Evolutionary conservation across 2,113 vertebrate species (phyloP).

Genomic region (Muscicapa adusta): DNA sequence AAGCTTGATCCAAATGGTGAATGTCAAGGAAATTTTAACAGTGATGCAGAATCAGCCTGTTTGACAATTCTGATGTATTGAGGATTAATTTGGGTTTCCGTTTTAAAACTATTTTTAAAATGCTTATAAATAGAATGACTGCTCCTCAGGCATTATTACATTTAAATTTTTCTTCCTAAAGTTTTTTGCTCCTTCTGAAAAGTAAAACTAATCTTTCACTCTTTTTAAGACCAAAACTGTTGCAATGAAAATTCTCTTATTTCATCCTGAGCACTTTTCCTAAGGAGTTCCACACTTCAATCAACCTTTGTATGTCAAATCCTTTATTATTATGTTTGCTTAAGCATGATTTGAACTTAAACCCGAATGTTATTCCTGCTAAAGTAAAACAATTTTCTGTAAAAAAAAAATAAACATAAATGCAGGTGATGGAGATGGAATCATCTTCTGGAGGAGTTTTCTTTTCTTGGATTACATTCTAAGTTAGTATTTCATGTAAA

Average conservation of each 20-base stretch:
- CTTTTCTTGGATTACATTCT: neutral
- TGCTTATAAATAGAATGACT: neutral
- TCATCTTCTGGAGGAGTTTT: neutral
- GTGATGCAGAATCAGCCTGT: neutral
- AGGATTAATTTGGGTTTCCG: neutral
- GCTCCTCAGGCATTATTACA: neutral
- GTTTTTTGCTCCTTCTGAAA: neutral
- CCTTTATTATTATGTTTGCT: neutral
- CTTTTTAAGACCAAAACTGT: neutral
- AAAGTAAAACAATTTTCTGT: neutral
- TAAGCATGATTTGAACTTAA: neutral
- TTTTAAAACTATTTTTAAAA: neutral
- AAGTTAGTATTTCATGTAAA: neutral
- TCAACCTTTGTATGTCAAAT: neutral
- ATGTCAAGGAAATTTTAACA: neutral
- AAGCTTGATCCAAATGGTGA: neutral
- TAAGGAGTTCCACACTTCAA: neutral
- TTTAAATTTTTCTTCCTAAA: neutral
- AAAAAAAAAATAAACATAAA: neutral
- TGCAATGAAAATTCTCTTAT: neutral
- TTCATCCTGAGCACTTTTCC: neutral
- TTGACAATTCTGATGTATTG: neutral
- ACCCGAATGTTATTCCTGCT: neutral
- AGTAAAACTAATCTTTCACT: neutral
- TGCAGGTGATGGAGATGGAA: neutral